Base-by-base conservation (phyloP, 2,797 vertebrate species). In the Poecilia gillii region DNA sequence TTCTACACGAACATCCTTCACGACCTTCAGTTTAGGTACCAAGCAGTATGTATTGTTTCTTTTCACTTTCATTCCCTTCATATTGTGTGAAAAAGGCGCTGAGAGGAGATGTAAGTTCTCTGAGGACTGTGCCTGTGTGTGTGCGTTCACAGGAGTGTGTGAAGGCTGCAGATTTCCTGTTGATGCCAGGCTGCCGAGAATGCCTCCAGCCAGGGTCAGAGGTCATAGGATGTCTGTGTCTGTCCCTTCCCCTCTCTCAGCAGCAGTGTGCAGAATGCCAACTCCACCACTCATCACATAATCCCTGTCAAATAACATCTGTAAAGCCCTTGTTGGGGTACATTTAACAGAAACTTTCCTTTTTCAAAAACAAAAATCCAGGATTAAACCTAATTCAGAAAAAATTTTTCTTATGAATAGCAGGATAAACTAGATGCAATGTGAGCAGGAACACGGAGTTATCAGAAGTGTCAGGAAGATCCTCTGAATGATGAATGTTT, bases 141-240 rank as follows among this genome's bases (percentile, higher is more conserved):
- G 77, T n/a, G 39, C 5, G 53, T 55, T 79, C 47, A 75, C n/a
- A 73, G 71, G 68, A 25, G 75, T 81, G 80, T 77, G 78, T 85
- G 78, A 55, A 55, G 84, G 85, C 85, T 82, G 75, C 83, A 85
- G 84, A 84, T 94, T 95, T 96, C 96, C 96, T 96, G 95, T 95
- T 95, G 95, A 95, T 96, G 89, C 93, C 94, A 88, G 90, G 80
- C 87, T 92, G 92, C 88, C 87, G 87, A 89, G 82, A 94, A 92
- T 86, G 80, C 86, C 88, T 93, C 78, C 84, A 85, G 85, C 82
- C 36, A 51, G 82, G 88, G 91, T 95, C 92, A 94, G 51, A 93
- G 94, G 91, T 95, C 87, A 90, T 86, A 95, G 96, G 95, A 96
- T 94, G 93, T 94, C 89, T 93, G 91, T 91, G 86, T 79, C 71